These are phyloP conservation scores for Exaiptasia diaphana DNA, from an alignment of 64 coral and sea anemone genomes.

Conservation along the genomic window DNA sequence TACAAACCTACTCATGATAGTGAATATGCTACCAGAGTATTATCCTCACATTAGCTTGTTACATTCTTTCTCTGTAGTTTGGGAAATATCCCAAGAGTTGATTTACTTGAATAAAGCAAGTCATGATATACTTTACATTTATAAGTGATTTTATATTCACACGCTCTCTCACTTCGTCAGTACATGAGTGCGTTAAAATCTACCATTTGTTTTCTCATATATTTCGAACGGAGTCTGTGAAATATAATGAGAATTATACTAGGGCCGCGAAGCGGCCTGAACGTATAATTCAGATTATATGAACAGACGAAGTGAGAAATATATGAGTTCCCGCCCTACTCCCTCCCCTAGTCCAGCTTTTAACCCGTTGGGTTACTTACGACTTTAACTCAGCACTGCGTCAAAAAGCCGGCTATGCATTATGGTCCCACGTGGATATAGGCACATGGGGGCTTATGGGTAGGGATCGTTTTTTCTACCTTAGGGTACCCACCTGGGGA, in stretches of 20 bases:
- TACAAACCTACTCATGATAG: slow-evolving; percentile 18
- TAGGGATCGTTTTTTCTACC: no score
- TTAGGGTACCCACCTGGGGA: no score
- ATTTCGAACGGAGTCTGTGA: slow-evolving; percentile 16
- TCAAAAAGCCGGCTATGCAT: no score
- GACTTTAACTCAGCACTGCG: no score
- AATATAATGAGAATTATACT: slow-evolving; percentile 22
- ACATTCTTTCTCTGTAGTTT: no score
- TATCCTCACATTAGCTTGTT: background rate
- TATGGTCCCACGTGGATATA: no score
- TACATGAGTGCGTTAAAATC: slow-evolving; percentile 9
- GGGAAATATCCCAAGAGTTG: no score
- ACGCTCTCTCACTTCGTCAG: background rate
- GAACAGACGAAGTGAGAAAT: slow-evolving; percentile 7
- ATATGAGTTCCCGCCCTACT: background rate
- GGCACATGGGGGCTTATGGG: no score
- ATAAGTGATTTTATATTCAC: background rate
- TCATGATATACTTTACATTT: no score
- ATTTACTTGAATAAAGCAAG: no score
- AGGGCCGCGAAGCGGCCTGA: slow-evolving; percentile 25
- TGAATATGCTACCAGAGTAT: slow-evolving; percentile 4
- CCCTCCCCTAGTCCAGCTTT: no score
- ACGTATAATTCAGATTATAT: slow-evolving; percentile 12
- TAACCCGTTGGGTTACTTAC: no score
- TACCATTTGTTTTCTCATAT: background rate